phyloP scores from a whole-genome alignment of 2,113 vertebrate genomes.

The Calonectris borealis region DNA sequence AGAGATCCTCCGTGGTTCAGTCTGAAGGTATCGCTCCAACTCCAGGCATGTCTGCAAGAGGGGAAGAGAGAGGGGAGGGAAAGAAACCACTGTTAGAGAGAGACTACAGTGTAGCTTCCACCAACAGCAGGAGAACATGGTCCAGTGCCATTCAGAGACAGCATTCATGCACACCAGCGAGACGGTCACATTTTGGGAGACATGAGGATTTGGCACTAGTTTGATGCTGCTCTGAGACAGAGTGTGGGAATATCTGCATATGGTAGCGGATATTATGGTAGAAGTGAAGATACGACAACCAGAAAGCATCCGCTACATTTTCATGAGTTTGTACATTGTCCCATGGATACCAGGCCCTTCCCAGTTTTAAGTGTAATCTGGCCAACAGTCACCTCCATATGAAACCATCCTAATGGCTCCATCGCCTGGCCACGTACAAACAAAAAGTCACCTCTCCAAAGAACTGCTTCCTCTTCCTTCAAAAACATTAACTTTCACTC shows the following conservation, averaged over 20 bases:
- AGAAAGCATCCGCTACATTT: not conserved
- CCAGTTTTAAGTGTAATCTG: not conserved
- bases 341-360: not conserved
- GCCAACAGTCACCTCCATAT: not conserved
- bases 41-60: conserved; percentile 91
- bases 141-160: not conserved
- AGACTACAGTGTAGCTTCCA: not conserved
- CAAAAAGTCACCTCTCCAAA: not conserved
- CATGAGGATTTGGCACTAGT: not conserved
- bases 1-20: conserved; percentile 90
- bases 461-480: not conserved
- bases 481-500: conserved; percentile 10
- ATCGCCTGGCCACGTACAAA: not conserved
- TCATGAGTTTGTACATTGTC: not conserved
- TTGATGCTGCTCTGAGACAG: not conserved
- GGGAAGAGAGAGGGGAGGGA: conserved; percentile 1
- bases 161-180: not conserved
- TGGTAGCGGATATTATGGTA: not conserved
- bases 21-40: conserved; percentile 97
- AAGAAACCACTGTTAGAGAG: conserved; percentile 52
- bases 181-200: not conserved
- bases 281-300: not conserved
- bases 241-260: not conserved
- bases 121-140: not conserved
- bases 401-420: not conserved